phyloP scores from a whole-genome alignment of 2,113 vertebrate genomes.

The Pagrus major region DNA sequence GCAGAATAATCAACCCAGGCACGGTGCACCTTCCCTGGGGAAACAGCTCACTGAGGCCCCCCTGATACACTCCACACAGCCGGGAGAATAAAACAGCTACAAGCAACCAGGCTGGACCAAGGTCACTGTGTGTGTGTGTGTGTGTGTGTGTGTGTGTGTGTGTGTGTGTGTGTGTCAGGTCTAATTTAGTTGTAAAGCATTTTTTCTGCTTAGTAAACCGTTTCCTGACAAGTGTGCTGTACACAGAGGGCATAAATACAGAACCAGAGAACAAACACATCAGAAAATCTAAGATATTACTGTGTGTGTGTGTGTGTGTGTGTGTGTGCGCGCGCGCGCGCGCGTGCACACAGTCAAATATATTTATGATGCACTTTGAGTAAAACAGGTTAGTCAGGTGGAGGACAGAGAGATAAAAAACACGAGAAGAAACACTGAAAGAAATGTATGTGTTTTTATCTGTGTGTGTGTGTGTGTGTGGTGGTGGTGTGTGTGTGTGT shows the following conservation, averaged over 20 bases:
- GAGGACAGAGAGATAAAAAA: constrained; percentile 29
- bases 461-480: neutral
- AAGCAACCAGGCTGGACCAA: constrained; percentile 16
- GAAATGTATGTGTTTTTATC: constrained; percentile 16
- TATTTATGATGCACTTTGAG: constrained; percentile 52
- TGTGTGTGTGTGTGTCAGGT: constrained; percentile 25
- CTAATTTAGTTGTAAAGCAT: constrained; percentile 41
- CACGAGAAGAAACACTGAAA: constrained; percentile 12
- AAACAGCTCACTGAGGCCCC: neutral
- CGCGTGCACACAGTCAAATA: constrained; percentile 7
- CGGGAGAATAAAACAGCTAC: constrained; percentile 24
- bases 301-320: neutral
- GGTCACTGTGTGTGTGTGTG: constrained; percentile 38
- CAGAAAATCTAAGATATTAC: neutral
- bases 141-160: constrained; percentile 30
- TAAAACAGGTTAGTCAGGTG: constrained; percentile 40
- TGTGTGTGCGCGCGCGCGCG: constrained; percentile 2
- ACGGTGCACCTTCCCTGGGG: constrained; percentile 18
- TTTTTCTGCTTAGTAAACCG: constrained; percentile 51
- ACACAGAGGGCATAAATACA: constrained; percentile 42
- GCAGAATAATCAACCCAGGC: constrained; percentile 2
- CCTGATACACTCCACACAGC: neutral
- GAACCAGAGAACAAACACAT: constrained; percentile 34
- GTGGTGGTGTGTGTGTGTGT: neutral
- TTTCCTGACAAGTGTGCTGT: constrained; percentile 31